phyloP scores from a whole-genome alignment of 1,140 invertebrate genomes.

The Diorhabda elongata region DNA sequence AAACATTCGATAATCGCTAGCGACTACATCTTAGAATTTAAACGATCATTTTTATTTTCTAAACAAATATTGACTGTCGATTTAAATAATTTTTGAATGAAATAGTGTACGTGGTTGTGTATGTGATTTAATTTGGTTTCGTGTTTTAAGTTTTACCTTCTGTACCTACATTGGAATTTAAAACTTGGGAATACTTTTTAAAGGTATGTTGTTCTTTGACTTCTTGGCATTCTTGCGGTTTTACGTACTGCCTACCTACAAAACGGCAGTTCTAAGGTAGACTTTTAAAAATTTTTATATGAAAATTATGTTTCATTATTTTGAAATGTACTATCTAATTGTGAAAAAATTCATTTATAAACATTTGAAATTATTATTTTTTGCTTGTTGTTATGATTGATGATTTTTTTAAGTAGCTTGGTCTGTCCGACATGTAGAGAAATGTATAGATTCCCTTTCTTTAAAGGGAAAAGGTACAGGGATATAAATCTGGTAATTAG shows the following conservation, averaged over 20 bases:
- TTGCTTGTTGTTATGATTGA: too few species aligned
- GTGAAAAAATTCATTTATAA: too few species aligned
- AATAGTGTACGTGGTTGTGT: background rate
- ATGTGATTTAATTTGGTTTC: background rate
- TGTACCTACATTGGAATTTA: background rate
- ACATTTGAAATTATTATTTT: too few species aligned
- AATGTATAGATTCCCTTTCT: too few species aligned
- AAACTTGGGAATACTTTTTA: background rate
- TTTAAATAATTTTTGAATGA: background rate
- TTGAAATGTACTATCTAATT: too few species aligned
- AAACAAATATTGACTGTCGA: constrained; percentile 4
- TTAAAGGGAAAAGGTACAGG: too few species aligned
- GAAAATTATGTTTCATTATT: too few species aligned
- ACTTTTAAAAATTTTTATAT: too few species aligned
- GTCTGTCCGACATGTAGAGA: too few species aligned
- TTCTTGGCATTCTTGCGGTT: background rate
- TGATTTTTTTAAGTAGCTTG: too few species aligned
- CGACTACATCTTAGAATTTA: constrained; percentile 2
- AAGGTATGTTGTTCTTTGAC: background rate
- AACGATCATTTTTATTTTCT: constrained; percentile 11
- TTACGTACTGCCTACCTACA: background rate
- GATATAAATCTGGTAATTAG: too few species aligned
- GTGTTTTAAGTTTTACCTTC: constrained; percentile 5
- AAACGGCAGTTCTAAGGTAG: background rate
- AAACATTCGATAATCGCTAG: constrained; percentile 12